Evolutionary conservation across 2,888 invertebrate species (phyloP), one percentile per base, ranked within the genome.

Genomic region (Leptopilina drosophilae): DNA sequence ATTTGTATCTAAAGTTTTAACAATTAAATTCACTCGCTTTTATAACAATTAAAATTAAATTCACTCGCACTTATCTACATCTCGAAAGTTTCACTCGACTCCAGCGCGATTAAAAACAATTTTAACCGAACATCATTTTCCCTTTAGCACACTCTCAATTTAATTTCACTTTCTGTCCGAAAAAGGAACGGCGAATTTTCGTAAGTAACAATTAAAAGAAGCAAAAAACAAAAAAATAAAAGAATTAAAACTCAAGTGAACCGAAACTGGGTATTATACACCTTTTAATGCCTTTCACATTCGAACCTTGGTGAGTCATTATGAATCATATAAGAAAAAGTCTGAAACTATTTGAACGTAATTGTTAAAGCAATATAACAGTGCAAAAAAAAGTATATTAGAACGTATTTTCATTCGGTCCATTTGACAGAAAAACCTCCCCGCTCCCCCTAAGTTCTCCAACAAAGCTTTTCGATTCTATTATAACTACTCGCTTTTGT

Each of bases 381-480:
- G 11, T 46, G 20, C 42, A 42, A 53, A 8, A 49, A 53, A 69
- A 69, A 42, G 7, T 14, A 42, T 40, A 33, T 33, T 73, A n/a
- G 14, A 11, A 5, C 12, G 33, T 49, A 80, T 83, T 83, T 78
- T 79, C 80, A 79, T 81, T 78, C 80, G 76, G 66, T 64, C 49
- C 67, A 64, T 65, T 69, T 64, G 59, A 53, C 46, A 46, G 46
- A 15, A 56, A 53, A 40, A 64, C 46, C 33, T 40, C 26, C 73
- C 77, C 56, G 56, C 77, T 75, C 56, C 76, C 67, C 59, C 67
- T 77, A 76, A 78, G 64, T 67, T 12, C 15, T 64, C 78, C 79
- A 80, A 83, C 82, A 82, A 83, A 82, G 81, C 81, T 78, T 77
- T 78, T 78, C 78, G 80, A 83, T 83, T 69, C 33, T 56, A 67